phyloP scores from a whole-genome alignment of 2,888 invertebrate genomes.

The Cephus pulcher region DNA sequence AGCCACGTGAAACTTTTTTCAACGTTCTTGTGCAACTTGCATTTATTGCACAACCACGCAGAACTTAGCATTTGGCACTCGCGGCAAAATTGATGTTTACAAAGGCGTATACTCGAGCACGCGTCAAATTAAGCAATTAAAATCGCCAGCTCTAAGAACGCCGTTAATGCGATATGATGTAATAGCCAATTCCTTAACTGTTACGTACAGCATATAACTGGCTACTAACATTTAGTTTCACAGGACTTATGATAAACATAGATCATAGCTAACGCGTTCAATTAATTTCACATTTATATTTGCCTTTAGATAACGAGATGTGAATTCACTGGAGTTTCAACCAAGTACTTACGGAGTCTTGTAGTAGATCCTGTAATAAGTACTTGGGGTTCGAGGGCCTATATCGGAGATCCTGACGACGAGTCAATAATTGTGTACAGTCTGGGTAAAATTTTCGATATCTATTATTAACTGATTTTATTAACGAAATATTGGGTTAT shows the following conservation, averaged over 20 bases:
- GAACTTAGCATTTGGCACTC: background rate
- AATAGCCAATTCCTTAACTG: background rate
- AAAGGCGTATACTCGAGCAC: background rate
- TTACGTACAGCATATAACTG: background rate
- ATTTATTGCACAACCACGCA: background rate
- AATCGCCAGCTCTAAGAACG: background rate
- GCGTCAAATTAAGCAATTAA: background rate
- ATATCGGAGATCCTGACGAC: constrained; percentile 59
- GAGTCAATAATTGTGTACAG: constrained; percentile 47
- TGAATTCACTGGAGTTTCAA: constrained; percentile 42
- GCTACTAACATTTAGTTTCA: background rate
- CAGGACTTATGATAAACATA: background rate
- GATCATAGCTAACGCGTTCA: background rate
- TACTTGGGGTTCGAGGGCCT: constrained; percentile 55
- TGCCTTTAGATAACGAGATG: constrained; percentile 34
- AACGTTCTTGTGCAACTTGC: background rate
- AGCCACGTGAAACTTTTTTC: background rate
- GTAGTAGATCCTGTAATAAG: constrained; percentile 53
- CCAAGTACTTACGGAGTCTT: constrained; percentile 50
- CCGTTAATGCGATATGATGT: background rate
- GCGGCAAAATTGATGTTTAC: background rate
- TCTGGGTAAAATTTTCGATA: constrained; percentile 26
- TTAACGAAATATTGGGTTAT: background rate
- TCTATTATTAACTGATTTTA: background rate
- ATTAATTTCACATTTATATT: background rate